phyloP scores from a whole-genome alignment of 2,113 vertebrate genomes.

The Arenaria interpres region DNA sequence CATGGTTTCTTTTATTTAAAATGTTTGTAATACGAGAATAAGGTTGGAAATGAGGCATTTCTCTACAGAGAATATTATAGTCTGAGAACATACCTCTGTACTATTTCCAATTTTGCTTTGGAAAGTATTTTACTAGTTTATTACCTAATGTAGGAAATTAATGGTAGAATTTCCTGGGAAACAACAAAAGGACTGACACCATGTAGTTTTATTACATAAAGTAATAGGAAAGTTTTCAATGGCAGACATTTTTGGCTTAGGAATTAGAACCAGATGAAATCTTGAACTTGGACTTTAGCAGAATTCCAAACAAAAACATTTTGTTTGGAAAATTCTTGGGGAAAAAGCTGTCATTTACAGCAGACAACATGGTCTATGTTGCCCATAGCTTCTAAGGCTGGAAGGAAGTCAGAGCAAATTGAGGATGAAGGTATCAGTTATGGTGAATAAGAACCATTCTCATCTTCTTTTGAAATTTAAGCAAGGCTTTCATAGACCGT shows the following conservation, averaged over 20 bases:
- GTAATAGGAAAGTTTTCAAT: background rate
- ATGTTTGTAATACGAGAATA: background rate
- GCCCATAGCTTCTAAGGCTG: background rate
- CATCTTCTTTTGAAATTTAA: background rate
- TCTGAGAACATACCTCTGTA: background rate
- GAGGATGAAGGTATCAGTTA: background rate
- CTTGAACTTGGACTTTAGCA: background rate
- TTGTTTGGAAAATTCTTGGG: background rate
- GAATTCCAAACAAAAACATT: background rate
- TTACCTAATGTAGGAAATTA: background rate
- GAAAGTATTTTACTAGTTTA: background rate
- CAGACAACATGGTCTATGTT: accelerated
- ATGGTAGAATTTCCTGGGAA: background rate
- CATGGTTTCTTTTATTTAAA: background rate
- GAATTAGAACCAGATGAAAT: background rate
- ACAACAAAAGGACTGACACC: background rate
- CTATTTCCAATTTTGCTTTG: background rate
- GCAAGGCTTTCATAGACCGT: background rate
- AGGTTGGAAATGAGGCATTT: background rate
- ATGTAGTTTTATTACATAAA: background rate
- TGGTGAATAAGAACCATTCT: background rate
- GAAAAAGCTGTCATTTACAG: background rate
- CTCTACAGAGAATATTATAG: background rate
- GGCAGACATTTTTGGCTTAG: background rate
- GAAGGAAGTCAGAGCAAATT: background rate